Conservation (phyloP, 2,888 invertebrate genomes). For the Matsumyia berberina region DNA sequence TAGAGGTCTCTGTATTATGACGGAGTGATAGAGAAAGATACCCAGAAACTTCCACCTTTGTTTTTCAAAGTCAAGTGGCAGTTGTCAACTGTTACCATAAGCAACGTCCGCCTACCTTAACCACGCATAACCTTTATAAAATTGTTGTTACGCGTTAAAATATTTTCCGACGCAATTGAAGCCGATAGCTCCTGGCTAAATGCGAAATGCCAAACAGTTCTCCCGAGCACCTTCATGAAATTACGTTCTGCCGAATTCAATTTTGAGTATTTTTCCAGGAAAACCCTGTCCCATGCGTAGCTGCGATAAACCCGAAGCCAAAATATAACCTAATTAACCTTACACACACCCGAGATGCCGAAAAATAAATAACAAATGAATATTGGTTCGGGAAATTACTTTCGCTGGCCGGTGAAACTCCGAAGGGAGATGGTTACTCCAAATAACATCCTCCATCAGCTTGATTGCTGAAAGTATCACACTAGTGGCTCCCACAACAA, state of each 20-base stretch:
- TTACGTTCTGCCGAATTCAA: neutral
- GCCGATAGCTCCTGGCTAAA: no score
- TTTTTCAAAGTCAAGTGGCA: no score
- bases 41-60: neutral
- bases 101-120: no score
- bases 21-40: no score
- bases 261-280: neutral
- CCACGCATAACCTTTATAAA: no score
- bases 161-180: no score
- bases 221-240: neutral
- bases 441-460: slow-evolving; percentile 41
- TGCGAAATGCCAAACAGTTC: neutral
- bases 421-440: slow-evolving; percentile 4
- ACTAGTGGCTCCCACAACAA: slow-evolving; percentile 31
- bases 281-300: neutral
- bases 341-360: neutral
- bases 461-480: slow-evolving; percentile 47
- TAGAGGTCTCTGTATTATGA: no score
- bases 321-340: neutral
- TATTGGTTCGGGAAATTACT: slow-evolving; percentile 31
- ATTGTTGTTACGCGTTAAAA: no score
- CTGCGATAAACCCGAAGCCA: neutral
- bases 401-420: neutral
- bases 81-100: no score
- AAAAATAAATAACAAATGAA: neutral